Evolutionary conservation across 1,140 invertebrate species (phyloP).

Genomic region (Gryon sp.): DNA sequence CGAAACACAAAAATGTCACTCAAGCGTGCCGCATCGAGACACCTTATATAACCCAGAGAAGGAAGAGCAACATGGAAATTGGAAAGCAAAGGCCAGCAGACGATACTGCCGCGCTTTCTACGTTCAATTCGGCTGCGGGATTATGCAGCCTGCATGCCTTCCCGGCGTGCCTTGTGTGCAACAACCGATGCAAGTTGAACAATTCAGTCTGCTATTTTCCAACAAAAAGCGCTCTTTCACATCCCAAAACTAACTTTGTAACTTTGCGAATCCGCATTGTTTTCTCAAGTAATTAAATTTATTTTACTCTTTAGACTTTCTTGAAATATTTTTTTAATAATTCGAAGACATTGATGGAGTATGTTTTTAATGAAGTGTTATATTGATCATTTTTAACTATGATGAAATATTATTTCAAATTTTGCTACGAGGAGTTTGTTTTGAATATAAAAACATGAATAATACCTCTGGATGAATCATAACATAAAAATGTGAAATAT

Average conservation of each 20-base stretch:
- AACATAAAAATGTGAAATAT: too few relatives aligned
- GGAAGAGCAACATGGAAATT: conserved; percentile 72
- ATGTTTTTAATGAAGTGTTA: neutral
- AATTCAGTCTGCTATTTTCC: conserved; percentile 49
- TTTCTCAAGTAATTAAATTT: conserved; percentile 46
- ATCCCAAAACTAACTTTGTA: conserved; percentile 18
- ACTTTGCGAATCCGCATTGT: conserved; percentile 28
- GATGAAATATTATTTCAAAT: too few relatives aligned
- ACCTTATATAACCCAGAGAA: conserved; percentile 71
- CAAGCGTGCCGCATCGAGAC: conserved; percentile 62
- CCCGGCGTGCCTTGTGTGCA: conserved; percentile 47
- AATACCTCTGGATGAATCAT: too few relatives aligned
- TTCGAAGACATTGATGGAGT: neutral
- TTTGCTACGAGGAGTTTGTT: too few relatives aligned
- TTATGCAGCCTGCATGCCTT: conserved; percentile 66
- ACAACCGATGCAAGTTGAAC: conserved; percentile 36
- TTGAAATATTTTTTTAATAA: too few relatives aligned
- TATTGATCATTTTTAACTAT: neutral
- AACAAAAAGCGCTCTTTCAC: conserved; percentile 39
- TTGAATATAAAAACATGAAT: too few relatives aligned
- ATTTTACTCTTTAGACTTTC: neutral
- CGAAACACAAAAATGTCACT: conserved; percentile 73
- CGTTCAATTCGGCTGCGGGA: conserved; percentile 73
- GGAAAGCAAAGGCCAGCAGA: conserved; percentile 78
- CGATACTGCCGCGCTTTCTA: conserved; percentile 77